Evolutionary conservation across 2,888 invertebrate genomes (phyloP).

Genomic region (Teleiodes luculella): DNA sequence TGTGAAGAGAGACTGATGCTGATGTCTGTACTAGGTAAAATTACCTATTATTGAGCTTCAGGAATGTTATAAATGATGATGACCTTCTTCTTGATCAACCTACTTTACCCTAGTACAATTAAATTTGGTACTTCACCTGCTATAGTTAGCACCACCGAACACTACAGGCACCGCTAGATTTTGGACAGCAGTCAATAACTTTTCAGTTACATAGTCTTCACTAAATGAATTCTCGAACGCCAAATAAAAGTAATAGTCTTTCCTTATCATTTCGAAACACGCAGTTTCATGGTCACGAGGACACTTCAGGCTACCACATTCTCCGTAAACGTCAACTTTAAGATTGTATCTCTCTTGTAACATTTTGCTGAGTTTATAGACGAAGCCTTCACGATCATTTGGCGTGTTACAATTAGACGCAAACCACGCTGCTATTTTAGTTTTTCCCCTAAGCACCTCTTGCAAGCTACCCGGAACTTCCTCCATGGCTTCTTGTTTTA

Average conservation of each 20-base stretch:
- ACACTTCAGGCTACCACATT: constrained; percentile 39
- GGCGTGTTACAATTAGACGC: constrained; percentile 40
- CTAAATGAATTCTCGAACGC: constrained; percentile 48
- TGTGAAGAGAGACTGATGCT: no score
- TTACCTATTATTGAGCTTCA: no score
- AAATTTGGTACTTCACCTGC: no score
- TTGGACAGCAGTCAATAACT: constrained; percentile 52
- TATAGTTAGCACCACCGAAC: constrained; percentile 81
- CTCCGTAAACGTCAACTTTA: constrained; percentile 42
- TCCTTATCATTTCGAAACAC: constrained; percentile 34
- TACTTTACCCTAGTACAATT: no score
- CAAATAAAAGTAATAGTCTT: constrained; percentile 50
- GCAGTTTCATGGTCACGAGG: constrained; percentile 25
- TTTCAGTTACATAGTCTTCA: constrained; percentile 53
- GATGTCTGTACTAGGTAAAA: no score
- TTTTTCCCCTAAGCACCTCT: constrained; percentile 41
- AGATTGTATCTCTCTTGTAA: constrained; percentile 30
- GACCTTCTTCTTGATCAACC: no score
- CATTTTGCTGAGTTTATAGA: constrained; percentile 26
- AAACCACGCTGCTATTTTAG: constrained; percentile 42
- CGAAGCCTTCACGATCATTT: constrained; percentile 32
- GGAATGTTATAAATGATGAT: no score
- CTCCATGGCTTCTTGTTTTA: constrained; percentile 29
- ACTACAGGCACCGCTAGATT: constrained; percentile 81
- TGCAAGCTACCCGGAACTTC: no score